Evolutionary conservation across 2,113 vertebrate species (phyloP).

Genomic region (Pimephales promelas): DNA sequence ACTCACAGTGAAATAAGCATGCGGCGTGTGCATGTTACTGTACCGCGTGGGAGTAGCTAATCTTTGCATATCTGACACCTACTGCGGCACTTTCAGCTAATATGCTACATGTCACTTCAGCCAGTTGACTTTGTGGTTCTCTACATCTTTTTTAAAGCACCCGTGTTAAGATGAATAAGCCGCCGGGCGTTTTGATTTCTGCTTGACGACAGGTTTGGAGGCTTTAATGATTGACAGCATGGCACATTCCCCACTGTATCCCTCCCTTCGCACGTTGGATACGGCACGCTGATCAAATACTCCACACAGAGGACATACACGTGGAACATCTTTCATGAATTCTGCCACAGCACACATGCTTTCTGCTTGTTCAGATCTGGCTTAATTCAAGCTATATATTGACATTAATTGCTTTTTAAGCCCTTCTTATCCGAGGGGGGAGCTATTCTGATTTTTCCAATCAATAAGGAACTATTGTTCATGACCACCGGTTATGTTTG

Average conservation of each 20-base stretch:
- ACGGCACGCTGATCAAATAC: constrained; percentile 52
- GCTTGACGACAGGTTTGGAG: neutral
- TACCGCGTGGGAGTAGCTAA: neutral
- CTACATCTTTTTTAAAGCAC: constrained; percentile 6
- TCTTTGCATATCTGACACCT: constrained; percentile 31
- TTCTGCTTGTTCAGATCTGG: neutral
- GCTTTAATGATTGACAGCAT: constrained; percentile 32
- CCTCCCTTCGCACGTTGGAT: neutral
- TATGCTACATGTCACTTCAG: neutral
- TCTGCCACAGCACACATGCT: constrained; percentile 36
- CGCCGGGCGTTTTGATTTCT: constrained; percentile 14
- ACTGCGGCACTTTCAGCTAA: constrained; percentile 25
- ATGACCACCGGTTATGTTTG: constrained; percentile 25
- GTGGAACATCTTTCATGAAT: constrained; percentile 29
- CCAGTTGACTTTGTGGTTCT: constrained; percentile 26
- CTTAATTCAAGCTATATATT: neutral
- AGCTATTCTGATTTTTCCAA: neutral
- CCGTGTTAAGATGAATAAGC: neutral
- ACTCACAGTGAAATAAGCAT: constrained; percentile 66
- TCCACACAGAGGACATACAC: constrained; percentile 51
- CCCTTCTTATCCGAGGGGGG: neutral
- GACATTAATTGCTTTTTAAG: constrained; percentile 24
- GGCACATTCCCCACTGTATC: constrained; percentile 21
- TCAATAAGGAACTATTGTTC: constrained; percentile 44
- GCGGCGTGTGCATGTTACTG: constrained; percentile 57